Conservation (phyloP, 92 coral and sea anemone genomes). For the Pocillopora meandrina region DNA sequence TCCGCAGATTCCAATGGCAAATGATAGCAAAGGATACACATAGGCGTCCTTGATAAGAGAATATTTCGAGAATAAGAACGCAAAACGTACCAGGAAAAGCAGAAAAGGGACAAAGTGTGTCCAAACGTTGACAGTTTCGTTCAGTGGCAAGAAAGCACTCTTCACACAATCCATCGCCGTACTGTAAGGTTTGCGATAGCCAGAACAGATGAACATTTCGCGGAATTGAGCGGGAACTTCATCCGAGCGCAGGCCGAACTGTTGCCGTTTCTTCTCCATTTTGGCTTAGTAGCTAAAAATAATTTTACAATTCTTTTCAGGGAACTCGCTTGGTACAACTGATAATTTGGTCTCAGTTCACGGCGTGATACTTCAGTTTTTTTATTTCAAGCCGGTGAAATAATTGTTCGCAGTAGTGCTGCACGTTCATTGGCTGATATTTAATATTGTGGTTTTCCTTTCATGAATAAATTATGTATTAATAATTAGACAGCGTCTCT, state of each 20-base stretch:
- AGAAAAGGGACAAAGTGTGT: slow-evolving; percentile 90
- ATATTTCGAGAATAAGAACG: slow-evolving; percentile 57
- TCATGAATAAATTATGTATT: too few relatives aligned
- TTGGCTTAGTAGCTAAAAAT: background rate
- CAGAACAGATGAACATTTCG: slow-evolving; percentile 80
- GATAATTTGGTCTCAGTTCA: background rate
- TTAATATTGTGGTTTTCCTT: background rate
- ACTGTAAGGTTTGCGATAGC: slow-evolving; percentile 91
- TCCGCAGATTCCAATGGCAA: slow-evolving; percentile 92
- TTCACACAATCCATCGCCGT: slow-evolving; percentile 85
- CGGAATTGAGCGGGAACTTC: slow-evolving; percentile 95
- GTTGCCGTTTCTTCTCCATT: slow-evolving; percentile 21
- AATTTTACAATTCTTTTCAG: background rate
- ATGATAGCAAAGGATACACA: slow-evolving; percentile 81
- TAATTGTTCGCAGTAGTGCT: background rate
- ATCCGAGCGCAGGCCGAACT: slow-evolving; percentile 56
- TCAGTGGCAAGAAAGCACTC: slow-evolving; percentile 75
- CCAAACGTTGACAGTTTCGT: slow-evolving; percentile 96
- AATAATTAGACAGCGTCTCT: too few relatives aligned
- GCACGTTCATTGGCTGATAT: slow-evolving; percentile 25
- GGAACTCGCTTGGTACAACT: background rate
- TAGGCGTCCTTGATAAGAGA: slow-evolving; percentile 62
- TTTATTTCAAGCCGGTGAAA: background rate
- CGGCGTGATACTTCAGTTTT: background rate
- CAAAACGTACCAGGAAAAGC: slow-evolving; percentile 75